Percentiles rank a stretch among this genome's conserved stretches.
Conservation (phyloP, 2,888 invertebrate genomes). For the Craniophora ligustri region DNA sequence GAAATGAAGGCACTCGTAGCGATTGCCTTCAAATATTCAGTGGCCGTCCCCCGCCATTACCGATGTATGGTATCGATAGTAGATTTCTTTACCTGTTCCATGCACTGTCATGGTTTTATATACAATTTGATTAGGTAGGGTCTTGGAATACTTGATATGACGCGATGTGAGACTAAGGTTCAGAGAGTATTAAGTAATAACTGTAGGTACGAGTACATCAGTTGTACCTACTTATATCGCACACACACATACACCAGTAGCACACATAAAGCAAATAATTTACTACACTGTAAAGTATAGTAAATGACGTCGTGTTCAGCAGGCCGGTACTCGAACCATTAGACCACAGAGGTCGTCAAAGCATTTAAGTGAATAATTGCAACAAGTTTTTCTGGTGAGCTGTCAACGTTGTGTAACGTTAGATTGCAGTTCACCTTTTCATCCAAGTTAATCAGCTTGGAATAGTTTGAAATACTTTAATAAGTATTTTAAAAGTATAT, state of each 20-base stretch:
- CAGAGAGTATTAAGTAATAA: too few relatives aligned
- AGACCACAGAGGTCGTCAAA: too few relatives aligned
- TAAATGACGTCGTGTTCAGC: too few relatives aligned
- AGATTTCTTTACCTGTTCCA: conserved; percentile 15
- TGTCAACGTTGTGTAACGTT: conserved; percentile 75
- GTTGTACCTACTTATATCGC: too few relatives aligned
- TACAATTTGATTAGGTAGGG: not conserved
- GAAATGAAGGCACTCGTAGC: conserved; percentile 48
- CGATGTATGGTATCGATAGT: conserved; percentile 16
- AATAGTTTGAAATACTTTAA: conserved; percentile 59
- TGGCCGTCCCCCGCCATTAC: conserved; percentile 31
- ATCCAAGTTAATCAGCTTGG: conserved; percentile 82
- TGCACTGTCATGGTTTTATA: conserved; percentile 17
- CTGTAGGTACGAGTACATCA: too few relatives aligned
- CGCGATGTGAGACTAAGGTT: not conserved
- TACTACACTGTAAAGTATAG: too few relatives aligned
- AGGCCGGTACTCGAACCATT: too few relatives aligned
- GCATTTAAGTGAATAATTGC: too few relatives aligned
- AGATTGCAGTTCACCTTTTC: conserved; percentile 61
- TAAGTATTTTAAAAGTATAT: conserved; percentile 57
- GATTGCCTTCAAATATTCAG: conserved; percentile 55
- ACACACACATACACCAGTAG: too few relatives aligned
- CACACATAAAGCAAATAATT: too few relatives aligned
- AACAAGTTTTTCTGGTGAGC: conserved; percentile 72
- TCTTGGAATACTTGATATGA: not conserved